Evolutionary conservation across 2,888 invertebrate species (phyloP).

Genomic region (Agrochola circellaris): DNA sequence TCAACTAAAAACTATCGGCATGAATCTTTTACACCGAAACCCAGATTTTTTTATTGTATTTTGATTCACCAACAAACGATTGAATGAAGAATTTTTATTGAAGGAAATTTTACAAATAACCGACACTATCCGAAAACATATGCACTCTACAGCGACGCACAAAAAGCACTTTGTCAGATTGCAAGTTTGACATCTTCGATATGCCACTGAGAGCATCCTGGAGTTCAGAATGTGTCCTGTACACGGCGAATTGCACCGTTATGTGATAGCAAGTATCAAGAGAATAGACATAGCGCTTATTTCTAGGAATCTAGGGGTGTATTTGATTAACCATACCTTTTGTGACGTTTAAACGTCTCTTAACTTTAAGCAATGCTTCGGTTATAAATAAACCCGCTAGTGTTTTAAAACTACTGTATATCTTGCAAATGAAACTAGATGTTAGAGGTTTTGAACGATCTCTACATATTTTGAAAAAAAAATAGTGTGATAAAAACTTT

Average conservation of each 20-base stretch:
- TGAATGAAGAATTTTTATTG: background rate
- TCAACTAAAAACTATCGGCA: background rate
- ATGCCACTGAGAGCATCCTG: slow-evolving; percentile 43
- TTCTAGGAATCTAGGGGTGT: background rate
- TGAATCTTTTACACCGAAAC: background rate
- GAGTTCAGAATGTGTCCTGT: slow-evolving; percentile 20
- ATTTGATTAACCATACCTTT: background rate
- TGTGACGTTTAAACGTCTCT: background rate
- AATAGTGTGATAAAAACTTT: too few species aligned
- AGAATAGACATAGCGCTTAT: background rate
- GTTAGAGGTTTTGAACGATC: too few species aligned
- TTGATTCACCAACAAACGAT: background rate
- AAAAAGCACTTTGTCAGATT: slow-evolving; percentile 57
- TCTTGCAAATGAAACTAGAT: too few species aligned
- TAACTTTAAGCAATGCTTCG: too few species aligned
- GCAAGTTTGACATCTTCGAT: slow-evolving; percentile 53
- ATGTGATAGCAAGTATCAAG: background rate
- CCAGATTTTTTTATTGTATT: background rate
- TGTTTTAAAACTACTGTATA: too few species aligned
- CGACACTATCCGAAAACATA: background rate
- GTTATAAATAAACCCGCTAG: too few species aligned
- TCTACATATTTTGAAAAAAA: too few species aligned
- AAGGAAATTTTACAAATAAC: too few species aligned
- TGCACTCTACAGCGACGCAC: slow-evolving; percentile 37
- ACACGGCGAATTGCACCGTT: background rate